A percentile compares a stretch with the other conserved stretches of the same genome.
phyloP scores from a whole-genome alignment of 2,113 vertebrate species.

The Hippocampus zosterae region DNA sequence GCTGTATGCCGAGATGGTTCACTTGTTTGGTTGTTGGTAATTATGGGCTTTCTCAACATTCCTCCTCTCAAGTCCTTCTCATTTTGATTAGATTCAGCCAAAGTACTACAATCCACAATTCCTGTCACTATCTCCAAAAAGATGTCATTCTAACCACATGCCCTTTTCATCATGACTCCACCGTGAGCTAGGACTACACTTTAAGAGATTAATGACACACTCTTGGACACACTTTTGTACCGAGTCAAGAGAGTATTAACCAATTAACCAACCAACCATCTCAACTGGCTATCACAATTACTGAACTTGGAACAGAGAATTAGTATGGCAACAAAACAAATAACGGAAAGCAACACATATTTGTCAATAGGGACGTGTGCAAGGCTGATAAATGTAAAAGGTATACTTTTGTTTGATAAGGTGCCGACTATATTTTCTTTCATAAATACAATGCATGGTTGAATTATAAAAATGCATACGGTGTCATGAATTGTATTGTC shows the following conservation, averaged over 20 bases:
- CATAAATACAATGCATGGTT: too few relatives aligned
- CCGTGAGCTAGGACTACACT: slow-evolving; percentile 11
- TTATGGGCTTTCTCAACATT: slow-evolving; percentile 62
- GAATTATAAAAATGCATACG: too few relatives aligned
- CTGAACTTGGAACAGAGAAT: background rate
- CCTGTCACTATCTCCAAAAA: slow-evolving; percentile 56
- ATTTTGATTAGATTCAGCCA: slow-evolving; percentile 59
- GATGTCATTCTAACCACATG: slow-evolving; percentile 48
- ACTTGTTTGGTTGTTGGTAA: slow-evolving; percentile 69
- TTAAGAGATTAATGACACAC: background rate
- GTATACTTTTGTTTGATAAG: too few relatives aligned
- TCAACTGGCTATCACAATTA: background rate
- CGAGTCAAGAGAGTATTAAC: background rate
- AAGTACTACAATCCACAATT: slow-evolving; percentile 57
- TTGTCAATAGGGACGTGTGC: background rate
- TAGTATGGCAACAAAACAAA: background rate
- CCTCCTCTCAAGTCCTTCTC: slow-evolving; percentile 57
- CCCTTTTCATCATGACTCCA: slow-evolving; percentile 56
- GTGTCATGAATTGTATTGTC: too few relatives aligned
- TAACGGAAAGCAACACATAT: background rate
- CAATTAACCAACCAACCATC: background rate
- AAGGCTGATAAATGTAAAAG: too few relatives aligned
- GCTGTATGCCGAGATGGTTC: slow-evolving; percentile 60
- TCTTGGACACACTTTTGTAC: background rate
- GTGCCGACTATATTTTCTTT: too few relatives aligned